phyloP scores from a whole-genome alignment of 2,888 invertebrate species.

The Lucinisca nassula region DNA sequence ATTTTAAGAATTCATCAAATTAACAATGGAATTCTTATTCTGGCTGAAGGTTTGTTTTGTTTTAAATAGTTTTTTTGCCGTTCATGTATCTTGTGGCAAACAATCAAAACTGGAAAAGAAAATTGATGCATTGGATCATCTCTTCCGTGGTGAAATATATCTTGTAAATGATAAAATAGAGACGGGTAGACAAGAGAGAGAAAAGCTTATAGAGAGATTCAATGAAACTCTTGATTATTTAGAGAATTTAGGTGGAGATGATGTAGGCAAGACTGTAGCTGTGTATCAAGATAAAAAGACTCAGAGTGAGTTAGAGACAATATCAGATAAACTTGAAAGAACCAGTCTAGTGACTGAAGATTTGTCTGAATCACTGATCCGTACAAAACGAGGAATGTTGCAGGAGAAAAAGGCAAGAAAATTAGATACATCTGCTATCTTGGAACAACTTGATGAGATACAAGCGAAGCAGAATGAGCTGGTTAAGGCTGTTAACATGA shows the following conservation, averaged over 20 bases:
- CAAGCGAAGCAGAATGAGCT: no score
- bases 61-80: background rate
- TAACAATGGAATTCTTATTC: no score
- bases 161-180: background rate
- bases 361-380: background rate
- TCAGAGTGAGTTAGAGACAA: background rate
- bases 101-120: background rate
- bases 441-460: no score
- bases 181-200: background rate
- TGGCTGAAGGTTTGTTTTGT: no score
- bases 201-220: background rate
- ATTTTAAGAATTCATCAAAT: no score
- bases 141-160: background rate
- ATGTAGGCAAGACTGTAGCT: background rate
- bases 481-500: no score
- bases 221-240: background rate
- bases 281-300: background rate
- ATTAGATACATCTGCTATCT: background rate
- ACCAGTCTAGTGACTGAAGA: background rate
- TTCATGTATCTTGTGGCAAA: background rate
- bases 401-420: background rate
- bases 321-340: no score
- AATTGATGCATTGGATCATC: background rate
- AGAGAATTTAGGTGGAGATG: background rate
- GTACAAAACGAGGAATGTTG: background rate